Conservation (phyloP, 2,113 vertebrate genomes). For the Aspiorhynchus laticeps region DNA sequence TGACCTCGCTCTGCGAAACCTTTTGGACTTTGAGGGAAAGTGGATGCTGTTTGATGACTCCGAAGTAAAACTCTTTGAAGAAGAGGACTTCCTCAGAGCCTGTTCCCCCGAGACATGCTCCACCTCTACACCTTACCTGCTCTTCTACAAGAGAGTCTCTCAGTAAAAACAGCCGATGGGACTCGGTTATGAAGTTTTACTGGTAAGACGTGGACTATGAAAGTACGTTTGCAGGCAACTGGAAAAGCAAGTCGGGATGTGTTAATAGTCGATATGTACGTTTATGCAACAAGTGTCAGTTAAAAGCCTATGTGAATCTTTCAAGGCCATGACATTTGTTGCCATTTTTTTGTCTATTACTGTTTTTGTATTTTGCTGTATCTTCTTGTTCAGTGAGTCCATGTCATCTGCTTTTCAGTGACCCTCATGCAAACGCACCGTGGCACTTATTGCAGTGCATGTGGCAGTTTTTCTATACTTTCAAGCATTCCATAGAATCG, state of each 20-base stretch:
- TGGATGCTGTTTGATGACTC: conserved; percentile 98
- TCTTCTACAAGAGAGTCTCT: conserved; percentile 88
- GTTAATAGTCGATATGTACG: neutral
- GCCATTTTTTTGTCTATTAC: neutral
- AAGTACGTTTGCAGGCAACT: neutral
- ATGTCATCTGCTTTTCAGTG: conserved; percentile 21
- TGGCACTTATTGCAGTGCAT: conserved; percentile 62
- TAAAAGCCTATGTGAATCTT: neutral
- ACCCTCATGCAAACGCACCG: conserved; percentile 62
- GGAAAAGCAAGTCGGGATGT: conserved; percentile 8
- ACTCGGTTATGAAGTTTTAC: neutral
- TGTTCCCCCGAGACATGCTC: conserved; percentile 88
- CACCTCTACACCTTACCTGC: conserved; percentile 93
- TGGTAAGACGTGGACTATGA: neutral
- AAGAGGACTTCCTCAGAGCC: conserved; percentile 90
- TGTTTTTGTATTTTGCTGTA: conserved; percentile 1
- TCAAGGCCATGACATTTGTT: neutral
- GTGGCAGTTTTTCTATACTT: conserved; percentile 21
- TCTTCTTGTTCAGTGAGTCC: conserved; percentile 36
- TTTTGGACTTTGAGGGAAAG: conserved; percentile 90
- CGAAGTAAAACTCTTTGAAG: conserved; percentile 91
- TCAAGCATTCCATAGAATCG: conserved; percentile 33
- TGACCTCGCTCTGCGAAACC: conserved; percentile 68
- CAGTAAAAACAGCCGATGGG: conserved; percentile 27
- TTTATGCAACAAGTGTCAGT: conserved; percentile 15